A percentile compares a stretch with the other conserved stretches of the same genome.
These are phyloP conservation scores for Silurus asotus DNA, from an alignment of 2,113 vertebrate genomes.

Conservation along the genomic window DNA sequence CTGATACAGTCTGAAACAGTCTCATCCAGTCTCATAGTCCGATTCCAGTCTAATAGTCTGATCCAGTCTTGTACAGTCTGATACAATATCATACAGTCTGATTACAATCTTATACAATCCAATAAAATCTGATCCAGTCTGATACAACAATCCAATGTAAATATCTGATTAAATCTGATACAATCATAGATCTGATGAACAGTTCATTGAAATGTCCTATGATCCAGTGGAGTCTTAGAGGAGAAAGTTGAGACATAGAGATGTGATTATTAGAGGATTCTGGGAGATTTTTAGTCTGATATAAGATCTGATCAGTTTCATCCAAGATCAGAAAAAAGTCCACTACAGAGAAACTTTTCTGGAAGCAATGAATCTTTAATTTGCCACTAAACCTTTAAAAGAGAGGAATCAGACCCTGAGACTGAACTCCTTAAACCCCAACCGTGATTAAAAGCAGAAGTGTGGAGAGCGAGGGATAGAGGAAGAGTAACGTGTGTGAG, in stretches of 20 bases:
- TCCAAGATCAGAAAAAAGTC: background rate
- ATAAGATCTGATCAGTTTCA: too few relatives aligned
- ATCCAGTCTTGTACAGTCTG: background rate
- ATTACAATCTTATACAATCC: background rate
- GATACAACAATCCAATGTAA: too few relatives aligned
- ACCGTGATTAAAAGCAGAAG: background rate
- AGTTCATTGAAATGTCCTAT: too few relatives aligned
- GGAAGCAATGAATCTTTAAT: background rate
- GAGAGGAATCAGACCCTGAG: too few relatives aligned
- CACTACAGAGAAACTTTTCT: background rate
- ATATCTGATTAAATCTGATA: too few relatives aligned
- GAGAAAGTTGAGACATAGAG: too few relatives aligned
- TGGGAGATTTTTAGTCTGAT: too few relatives aligned
- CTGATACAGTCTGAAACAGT: background rate
- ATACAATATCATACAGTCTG: background rate
- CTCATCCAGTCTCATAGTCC: too few relatives aligned
- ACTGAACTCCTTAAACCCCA: background rate
- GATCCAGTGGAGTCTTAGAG: too few relatives aligned
- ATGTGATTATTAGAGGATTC: too few relatives aligned
- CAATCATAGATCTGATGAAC: background rate
- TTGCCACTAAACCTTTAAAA: background rate
- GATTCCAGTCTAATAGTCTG: too few relatives aligned
- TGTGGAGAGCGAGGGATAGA: background rate
- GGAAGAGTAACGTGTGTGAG: background rate
- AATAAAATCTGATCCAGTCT: background rate